Evolutionary conservation across 2,113 vertebrate species (phyloP).

Genomic region (Fulica atra): DNA sequence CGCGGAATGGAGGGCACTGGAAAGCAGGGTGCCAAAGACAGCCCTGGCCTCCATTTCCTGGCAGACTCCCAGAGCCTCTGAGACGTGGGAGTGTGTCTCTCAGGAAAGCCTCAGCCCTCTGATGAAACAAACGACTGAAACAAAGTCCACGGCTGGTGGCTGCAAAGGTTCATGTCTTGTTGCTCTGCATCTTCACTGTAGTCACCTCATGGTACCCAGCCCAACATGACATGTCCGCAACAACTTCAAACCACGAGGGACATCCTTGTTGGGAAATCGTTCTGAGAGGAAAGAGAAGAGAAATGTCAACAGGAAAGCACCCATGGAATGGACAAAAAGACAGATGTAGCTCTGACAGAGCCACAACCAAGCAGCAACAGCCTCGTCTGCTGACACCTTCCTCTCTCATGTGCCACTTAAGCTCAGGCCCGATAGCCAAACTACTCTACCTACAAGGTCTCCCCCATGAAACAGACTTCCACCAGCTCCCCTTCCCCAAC

Average conservation of each 20-base stretch:
- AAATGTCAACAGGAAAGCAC: slow-evolving; percentile 25
- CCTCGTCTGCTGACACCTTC: not conserved
- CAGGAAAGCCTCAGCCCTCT: not conserved
- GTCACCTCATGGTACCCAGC: slow-evolving; percentile 36
- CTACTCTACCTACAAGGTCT: not conserved
- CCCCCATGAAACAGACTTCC: not conserved
- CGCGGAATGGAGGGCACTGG: not conserved
- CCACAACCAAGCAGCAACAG: not conserved
- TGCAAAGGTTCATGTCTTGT: slow-evolving; percentile 43
- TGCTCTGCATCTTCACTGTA: slow-evolving; percentile 37
- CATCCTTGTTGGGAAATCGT: slow-evolving; percentile 84
- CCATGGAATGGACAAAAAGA: not conserved
- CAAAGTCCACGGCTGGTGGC: slow-evolving; percentile 43
- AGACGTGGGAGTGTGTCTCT: not conserved
- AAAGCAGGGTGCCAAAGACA: not conserved
- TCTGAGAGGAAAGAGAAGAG: slow-evolving; percentile 68
- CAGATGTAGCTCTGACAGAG: not conserved
- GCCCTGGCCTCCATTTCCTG: not conserved
- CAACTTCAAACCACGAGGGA: slow-evolving; percentile 82
- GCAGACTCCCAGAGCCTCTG: slow-evolving; percentile 1
- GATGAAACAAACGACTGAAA: slow-evolving; percentile 45
- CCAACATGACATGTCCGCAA: slow-evolving; percentile 36
- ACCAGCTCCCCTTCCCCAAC: not conserved
- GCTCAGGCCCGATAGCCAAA: not conserved
- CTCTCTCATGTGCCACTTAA: not conserved